A percentile compares a stretch with the other conserved stretches of the same genome.
Evolutionary conservation across 2,888 invertebrate species (phyloP).

Genomic region (Arrhopalites spinosus): DNA sequence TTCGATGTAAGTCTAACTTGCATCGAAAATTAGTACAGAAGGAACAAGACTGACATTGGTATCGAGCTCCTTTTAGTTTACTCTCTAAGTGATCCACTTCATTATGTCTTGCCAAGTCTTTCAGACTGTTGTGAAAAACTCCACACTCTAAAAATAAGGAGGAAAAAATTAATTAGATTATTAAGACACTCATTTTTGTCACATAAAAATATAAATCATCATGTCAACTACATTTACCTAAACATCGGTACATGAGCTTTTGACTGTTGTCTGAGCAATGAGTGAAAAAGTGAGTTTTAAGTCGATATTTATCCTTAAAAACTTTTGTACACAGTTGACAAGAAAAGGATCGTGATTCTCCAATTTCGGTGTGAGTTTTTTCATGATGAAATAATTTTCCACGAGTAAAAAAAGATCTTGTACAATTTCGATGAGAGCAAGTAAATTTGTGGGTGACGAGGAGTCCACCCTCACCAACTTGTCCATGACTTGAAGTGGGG

Average conservation of each 20-base stretch:
- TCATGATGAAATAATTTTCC: conserved; percentile 21
- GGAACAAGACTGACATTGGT: conserved; percentile 1
- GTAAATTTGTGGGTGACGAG: not conserved
- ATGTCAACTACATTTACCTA: too few relatives aligned
- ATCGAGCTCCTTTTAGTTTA: not conserved
- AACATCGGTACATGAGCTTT: conserved; percentile 11
- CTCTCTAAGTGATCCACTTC: not conserved
- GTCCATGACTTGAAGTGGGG: not conserved
- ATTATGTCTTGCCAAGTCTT: conserved; percentile 10
- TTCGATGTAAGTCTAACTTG: conserved; percentile 15
- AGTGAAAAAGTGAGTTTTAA: conserved; percentile 16
- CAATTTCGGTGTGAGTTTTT: conserved; percentile 5
- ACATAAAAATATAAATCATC: too few relatives aligned
- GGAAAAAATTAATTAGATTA: too few relatives aligned
- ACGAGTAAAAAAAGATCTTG: not conserved
- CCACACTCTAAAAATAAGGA: too few relatives aligned
- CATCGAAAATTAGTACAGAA: conserved; percentile 16
- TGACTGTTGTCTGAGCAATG: conserved; percentile 6
- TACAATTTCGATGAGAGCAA: conserved; percentile 8
- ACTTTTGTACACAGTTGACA: conserved; percentile 16
- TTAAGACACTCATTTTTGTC: too few relatives aligned
- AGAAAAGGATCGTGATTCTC: not conserved
- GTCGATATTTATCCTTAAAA: conserved; percentile 16
- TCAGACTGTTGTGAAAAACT: conserved; percentile 1
- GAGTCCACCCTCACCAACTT: not conserved